A percentile compares a stretch with the other conserved stretches of the same genome.
Conservation (phyloP, 2,888 invertebrate genomes). For the Chirona hameri region DNA sequence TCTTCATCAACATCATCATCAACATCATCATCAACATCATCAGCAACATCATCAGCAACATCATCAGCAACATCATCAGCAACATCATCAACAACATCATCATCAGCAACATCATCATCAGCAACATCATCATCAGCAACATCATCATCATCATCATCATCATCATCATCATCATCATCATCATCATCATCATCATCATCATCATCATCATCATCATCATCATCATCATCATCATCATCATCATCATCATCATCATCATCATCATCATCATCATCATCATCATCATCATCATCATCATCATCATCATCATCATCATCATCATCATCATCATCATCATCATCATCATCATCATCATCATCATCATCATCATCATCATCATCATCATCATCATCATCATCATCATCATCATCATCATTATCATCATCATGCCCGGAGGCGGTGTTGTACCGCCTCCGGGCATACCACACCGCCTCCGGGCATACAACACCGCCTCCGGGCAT, state of each 20-base stretch:
- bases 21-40: too few relatives aligned
- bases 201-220: slow-evolving; percentile 40
- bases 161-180: too few relatives aligned
- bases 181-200: slow-evolving; percentile 40
- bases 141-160: too few relatives aligned
- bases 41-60: too few relatives aligned
- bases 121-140: too few relatives aligned
- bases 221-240: slow-evolving; percentile 40
- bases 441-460: too few relatives aligned
- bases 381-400: slow-evolving; percentile 22
- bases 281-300: slow-evolving; percentile 39
- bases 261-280: slow-evolving; percentile 39
- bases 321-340: slow-evolving; percentile 35
- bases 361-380: slow-evolving; percentile 22
- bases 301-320: slow-evolving; percentile 38
- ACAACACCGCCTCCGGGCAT: too few relatives aligned
- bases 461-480: too few relatives aligned
- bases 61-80: too few relatives aligned
- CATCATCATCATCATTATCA: slow-evolving; percentile 22
- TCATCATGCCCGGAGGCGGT: not conserved
- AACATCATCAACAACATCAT: too few relatives aligned
- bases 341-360: slow-evolving; percentile 22
- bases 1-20: too few relatives aligned
- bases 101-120: too few relatives aligned
- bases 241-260: slow-evolving; percentile 40